phyloP scores from a whole-genome alignment of 64 coral and sea anemone genomes.

The Pocillopora verrucosa region DNA sequence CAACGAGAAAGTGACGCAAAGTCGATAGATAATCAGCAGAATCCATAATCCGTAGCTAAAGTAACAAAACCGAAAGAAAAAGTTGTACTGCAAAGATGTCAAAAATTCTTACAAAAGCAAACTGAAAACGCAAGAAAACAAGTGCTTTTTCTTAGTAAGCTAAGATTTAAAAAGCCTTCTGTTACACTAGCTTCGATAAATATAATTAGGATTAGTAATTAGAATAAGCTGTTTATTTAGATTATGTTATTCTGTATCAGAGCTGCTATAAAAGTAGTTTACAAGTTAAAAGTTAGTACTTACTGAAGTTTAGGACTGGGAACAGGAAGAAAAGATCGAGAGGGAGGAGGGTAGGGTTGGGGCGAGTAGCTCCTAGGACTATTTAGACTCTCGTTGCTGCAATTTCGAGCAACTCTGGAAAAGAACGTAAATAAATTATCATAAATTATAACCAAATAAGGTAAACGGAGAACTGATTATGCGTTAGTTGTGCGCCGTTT shows the following conservation, averaged over 20 bases:
- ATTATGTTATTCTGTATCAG: neutral
- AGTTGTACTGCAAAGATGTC: neutral
- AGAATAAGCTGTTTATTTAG: neutral
- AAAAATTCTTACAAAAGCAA: too few species aligned
- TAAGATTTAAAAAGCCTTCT: too few species aligned
- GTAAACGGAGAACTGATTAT: neutral
- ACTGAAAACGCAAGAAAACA: too few species aligned
- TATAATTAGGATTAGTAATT: too few species aligned
- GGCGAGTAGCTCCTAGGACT: constrained; percentile 2
- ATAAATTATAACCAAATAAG: neutral
- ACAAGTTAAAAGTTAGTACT: neutral
- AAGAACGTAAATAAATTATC: neutral
- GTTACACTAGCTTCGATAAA: too few species aligned
- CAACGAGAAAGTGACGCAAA: neutral
- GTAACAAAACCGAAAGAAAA: neutral
- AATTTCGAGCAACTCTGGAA: constrained; percentile 19
- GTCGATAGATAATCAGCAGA: neutral
- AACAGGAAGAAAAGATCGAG: constrained; percentile 21
- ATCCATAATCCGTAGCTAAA: neutral
- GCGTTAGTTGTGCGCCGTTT: neutral
- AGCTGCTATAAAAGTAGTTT: neutral
- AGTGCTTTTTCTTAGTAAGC: too few species aligned
- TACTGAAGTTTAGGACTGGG: neutral
- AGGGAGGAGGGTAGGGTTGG: neutral
- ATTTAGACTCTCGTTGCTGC: neutral